A percentile compares a stretch with the other conserved stretches of the same genome.
These are phyloP conservation scores for Rynchops niger DNA, from an alignment of 2,113 vertebrate species.

Conservation along the genomic window DNA sequence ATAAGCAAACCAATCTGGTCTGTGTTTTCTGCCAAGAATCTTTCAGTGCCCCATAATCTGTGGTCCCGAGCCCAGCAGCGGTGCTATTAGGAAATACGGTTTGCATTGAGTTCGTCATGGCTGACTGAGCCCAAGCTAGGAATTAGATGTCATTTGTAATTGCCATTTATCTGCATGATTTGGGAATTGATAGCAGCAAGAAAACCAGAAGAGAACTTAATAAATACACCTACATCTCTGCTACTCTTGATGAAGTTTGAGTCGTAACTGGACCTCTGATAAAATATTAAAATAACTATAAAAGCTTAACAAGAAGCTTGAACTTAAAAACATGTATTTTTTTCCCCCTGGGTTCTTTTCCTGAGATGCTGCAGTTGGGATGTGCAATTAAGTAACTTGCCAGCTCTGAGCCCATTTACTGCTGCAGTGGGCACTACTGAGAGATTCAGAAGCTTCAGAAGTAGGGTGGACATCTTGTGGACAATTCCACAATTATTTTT, in stretches of 20 bases:
- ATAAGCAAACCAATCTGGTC: not conserved
- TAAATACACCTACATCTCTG: not conserved
- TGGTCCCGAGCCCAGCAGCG: not conserved
- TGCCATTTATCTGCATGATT: slow-evolving; percentile 40
- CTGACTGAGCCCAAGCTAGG: slow-evolving; percentile 20
- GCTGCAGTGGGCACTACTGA: not conserved
- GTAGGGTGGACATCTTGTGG: slow-evolving; percentile 25
- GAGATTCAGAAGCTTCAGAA: not conserved
- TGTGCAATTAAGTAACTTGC: not conserved
- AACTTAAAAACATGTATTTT: not conserved
- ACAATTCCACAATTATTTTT: slow-evolving; percentile 5
- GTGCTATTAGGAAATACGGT: not conserved
- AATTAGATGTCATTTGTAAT: slow-evolving; percentile 50
- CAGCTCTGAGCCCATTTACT: not conserved
- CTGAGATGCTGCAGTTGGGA: not conserved
- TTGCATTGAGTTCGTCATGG: not conserved
- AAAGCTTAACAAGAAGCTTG: not conserved
- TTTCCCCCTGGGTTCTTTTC: not conserved
- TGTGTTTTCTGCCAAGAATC: slow-evolving; percentile 3
- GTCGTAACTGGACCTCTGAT: not conserved
- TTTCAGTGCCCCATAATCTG: not conserved
- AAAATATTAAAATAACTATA: not conserved
- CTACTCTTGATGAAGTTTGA: not conserved
- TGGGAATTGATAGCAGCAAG: slow-evolving; percentile 29
- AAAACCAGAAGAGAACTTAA: not conserved